A percentile compares a stretch with the other conserved stretches of the same genome.
Conservation (phyloP, 2,113 vertebrate species). For the Anhinga rufa region DNA sequence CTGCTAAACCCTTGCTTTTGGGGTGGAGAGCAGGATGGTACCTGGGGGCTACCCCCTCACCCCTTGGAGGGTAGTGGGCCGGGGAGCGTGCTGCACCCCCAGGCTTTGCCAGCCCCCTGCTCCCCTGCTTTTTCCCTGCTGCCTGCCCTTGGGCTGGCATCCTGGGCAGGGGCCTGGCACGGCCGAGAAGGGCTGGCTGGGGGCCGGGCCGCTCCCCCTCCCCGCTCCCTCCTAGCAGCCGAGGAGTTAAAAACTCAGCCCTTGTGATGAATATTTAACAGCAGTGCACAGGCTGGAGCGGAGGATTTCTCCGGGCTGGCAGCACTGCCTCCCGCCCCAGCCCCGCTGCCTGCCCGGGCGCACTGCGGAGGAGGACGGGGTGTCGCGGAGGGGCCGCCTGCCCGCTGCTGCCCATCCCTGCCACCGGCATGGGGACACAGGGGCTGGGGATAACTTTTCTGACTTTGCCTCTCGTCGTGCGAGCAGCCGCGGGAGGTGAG, state of each 20-base stretch:
- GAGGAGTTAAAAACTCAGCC: slow-evolving; percentile 70
- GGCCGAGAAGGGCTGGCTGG: not conserved
- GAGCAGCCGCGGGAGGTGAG: slow-evolving; percentile 54
- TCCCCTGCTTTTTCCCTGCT: not conserved
- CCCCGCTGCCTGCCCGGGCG: not conserved
- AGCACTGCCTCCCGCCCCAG: not conserved
- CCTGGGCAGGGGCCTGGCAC: not conserved
- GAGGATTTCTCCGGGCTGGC: slow-evolving; percentile 39
- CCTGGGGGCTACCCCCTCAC: not conserved
- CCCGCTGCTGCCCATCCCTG: not conserved
- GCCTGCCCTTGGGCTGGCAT: not conserved
- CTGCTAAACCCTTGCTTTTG: not conserved
- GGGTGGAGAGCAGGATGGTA: not conserved
- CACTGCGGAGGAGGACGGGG: slow-evolving; percentile 14
- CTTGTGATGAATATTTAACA: slow-evolving; percentile 68
- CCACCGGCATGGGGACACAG: not conserved
- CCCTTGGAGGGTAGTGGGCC: not conserved
- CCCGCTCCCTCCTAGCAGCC: slow-evolving; percentile 29
- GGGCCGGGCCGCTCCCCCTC: not conserved
- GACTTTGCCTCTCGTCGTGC: slow-evolving; percentile 41
- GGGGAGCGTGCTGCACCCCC: not conserved
- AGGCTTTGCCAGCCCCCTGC: not conserved
- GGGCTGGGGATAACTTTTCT: slow-evolving; percentile 47
- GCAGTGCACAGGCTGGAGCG: slow-evolving; percentile 46
- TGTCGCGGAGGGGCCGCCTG: not conserved